These are phyloP conservation scores for Entomyzon cyanotis DNA, from an alignment of 2,113 vertebrate species.

Conservation along the genomic window DNA sequence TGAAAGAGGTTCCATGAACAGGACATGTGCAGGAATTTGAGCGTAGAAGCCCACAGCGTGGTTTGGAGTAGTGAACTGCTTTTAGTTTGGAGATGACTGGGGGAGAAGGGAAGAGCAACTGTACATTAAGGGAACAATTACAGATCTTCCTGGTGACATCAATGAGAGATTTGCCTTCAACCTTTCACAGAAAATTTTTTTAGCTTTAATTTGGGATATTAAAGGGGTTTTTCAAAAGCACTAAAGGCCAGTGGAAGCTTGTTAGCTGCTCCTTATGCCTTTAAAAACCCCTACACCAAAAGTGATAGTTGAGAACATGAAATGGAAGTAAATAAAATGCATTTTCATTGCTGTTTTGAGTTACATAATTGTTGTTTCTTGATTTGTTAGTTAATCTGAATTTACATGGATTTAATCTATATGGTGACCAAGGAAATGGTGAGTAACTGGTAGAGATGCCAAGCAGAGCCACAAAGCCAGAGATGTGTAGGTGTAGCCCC, in stretches of 20 bases:
- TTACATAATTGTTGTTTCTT: conserved; percentile 62
- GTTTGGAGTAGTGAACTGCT: conserved; percentile 39
- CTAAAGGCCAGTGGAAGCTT: conserved; percentile 28
- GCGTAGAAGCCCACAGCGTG: conserved; percentile 12
- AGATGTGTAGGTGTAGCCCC: background rate
- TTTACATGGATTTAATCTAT: conserved; percentile 16
- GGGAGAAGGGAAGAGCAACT: conserved; percentile 37
- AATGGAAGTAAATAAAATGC: conserved; percentile 66
- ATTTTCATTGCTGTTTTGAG: conserved; percentile 67
- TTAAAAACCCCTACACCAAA: conserved; percentile 53
- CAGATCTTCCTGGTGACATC: conserved; percentile 24
- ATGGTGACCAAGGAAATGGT: background rate
- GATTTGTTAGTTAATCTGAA: conserved; percentile 40
- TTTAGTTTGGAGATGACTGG: conserved; percentile 29
- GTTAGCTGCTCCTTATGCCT: conserved; percentile 30
- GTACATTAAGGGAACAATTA: conserved; percentile 49
- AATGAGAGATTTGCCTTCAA: conserved; percentile 57
- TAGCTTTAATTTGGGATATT: conserved; percentile 58
- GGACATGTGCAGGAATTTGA: conserved; percentile 16
- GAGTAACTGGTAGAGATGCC: background rate
- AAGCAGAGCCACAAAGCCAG: background rate
- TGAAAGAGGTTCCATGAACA: conserved; percentile 29
- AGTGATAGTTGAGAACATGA: conserved; percentile 37
- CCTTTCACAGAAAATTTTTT: conserved; percentile 44
- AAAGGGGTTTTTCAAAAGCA: conserved; percentile 52